Evolutionary conservation across 30 jellyfish, hydroid and myxozoan genomes (phyloP).

Genomic region (Mastigias papua): DNA sequence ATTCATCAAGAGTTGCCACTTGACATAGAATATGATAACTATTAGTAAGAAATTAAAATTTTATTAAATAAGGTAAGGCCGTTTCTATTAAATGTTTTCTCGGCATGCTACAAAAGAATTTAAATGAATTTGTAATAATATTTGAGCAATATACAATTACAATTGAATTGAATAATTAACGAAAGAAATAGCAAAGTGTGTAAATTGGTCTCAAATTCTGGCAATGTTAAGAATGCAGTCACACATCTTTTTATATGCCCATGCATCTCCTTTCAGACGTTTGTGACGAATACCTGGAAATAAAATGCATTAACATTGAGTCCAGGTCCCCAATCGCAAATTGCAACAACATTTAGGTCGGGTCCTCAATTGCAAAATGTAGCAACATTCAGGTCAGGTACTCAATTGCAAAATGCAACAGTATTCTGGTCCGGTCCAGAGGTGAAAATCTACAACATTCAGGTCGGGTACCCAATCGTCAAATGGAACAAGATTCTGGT

Average conservation of each 20-base stretch:
- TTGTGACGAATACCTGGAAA: conserved; percentile 90
- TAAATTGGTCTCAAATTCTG: conserved; percentile 37
- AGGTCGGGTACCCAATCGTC: too few species aligned
- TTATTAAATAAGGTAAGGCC: too few species aligned
- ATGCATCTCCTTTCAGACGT: conserved; percentile 91
- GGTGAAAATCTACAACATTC: too few species aligned
- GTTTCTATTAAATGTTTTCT: not conserved
- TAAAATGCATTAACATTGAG: not conserved
- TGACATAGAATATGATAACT: too few species aligned
- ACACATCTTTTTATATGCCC: conserved; percentile 92
- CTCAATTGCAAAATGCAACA: too few species aligned
- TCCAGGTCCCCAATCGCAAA: too few species aligned
- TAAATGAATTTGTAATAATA: not conserved
- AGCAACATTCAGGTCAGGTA: too few species aligned
- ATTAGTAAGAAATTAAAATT: not conserved
- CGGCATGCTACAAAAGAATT: not conserved
- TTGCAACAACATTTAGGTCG: too few species aligned
- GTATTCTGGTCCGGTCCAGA: too few species aligned
- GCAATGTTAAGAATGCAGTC: conserved; percentile 84
- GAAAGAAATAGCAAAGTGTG: not conserved
- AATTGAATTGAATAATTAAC: not conserved
- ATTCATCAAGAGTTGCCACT: too few species aligned
- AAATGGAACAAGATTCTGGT: too few species aligned
- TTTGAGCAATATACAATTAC: conserved; percentile 3
- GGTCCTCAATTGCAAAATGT: too few species aligned